phyloP scores from a whole-genome alignment of 2,888 invertebrate species.

The Drosophila phalerata region DNA sequence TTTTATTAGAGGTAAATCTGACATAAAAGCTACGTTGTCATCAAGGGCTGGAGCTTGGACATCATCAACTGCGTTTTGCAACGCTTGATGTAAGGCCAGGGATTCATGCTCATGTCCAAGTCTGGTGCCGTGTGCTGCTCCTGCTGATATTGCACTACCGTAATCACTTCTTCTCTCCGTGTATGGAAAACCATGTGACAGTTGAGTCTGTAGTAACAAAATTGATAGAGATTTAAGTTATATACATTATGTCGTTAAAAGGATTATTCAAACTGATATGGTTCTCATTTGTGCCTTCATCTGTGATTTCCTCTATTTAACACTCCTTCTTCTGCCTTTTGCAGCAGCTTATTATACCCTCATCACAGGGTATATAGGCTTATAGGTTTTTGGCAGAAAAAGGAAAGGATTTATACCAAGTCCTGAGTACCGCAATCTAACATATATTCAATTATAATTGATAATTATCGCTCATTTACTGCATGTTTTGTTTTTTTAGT shows the following conservation, averaged over 20 bases:
- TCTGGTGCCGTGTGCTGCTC: slow-evolving; percentile 85
- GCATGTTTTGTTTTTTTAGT: too few species aligned
- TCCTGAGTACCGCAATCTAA: too few species aligned
- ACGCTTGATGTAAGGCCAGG: slow-evolving; percentile 92
- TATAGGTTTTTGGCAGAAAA: too few species aligned
- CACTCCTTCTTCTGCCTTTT: too few species aligned
- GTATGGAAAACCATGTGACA: slow-evolving; percentile 89
- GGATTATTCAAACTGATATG: too few species aligned
- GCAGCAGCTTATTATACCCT: too few species aligned
- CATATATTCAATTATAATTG: too few species aligned
- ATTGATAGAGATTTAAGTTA: neutral
- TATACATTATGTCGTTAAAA: neutral
- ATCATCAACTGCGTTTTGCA: slow-evolving; percentile 89
- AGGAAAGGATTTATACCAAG: too few species aligned
- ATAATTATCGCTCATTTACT: too few species aligned
- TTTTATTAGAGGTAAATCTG: slow-evolving; percentile 95
- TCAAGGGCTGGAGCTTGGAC: slow-evolving; percentile 93
- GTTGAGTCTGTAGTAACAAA: slow-evolving; percentile 84
- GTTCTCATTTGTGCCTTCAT: too few species aligned
- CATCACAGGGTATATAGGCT: too few species aligned
- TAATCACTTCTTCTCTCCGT: slow-evolving; percentile 87
- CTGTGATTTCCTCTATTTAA: too few species aligned
- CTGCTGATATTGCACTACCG: slow-evolving; percentile 88
- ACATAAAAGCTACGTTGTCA: slow-evolving; percentile 95
- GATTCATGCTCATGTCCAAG: slow-evolving; percentile 89